Percentiles rank a stretch among this genome's conserved stretches.
phyloP scores from a whole-genome alignment of 64 coral and sea anemone genomes.

The Stylophora pistillata region DNA sequence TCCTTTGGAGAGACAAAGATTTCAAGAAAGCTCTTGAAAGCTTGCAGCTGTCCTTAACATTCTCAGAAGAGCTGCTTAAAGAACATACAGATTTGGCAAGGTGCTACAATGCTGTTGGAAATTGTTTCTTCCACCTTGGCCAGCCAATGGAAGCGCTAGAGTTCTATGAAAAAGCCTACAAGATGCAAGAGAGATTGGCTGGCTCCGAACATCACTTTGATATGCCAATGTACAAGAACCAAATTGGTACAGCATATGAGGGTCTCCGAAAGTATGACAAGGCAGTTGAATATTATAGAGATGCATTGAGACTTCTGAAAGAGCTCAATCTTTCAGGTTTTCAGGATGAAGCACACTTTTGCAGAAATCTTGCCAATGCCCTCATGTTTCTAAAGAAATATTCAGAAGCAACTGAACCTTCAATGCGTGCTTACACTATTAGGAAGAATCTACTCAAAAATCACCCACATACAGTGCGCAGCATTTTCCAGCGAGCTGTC shows the following conservation, averaged over 20 bases:
- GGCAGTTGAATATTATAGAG: constrained; percentile 19
- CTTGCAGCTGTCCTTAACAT: not conserved
- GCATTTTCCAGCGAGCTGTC: constrained; percentile 12
- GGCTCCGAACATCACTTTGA: constrained; percentile 19
- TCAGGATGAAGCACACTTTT: constrained; percentile 4
- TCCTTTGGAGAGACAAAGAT: not conserved
- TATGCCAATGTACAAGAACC: constrained; percentile 35
- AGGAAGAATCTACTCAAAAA: constrained; percentile 7
- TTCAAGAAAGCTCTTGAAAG: not conserved
- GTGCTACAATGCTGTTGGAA: constrained; percentile 33
- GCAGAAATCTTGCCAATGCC: constrained; percentile 27
- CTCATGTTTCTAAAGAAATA: constrained; percentile 15
- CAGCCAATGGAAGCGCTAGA: not conserved
- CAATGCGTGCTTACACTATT: not conserved
- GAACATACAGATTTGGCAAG: constrained; percentile 6
- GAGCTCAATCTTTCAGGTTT: constrained; percentile 18
- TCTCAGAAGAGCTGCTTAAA: not conserved
- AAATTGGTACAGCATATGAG: constrained; percentile 34
- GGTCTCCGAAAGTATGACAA: not conserved
- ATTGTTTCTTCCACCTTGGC: not conserved
- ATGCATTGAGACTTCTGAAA: constrained; percentile 12
- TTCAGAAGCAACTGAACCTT: not conserved
- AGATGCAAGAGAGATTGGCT: constrained; percentile 12
- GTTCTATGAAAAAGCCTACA: constrained; percentile 21
- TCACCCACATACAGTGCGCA: constrained; percentile 21